phyloP scores from a whole-genome alignment of 1,140 invertebrate genomes.

The Psilanteris sp. region DNA sequence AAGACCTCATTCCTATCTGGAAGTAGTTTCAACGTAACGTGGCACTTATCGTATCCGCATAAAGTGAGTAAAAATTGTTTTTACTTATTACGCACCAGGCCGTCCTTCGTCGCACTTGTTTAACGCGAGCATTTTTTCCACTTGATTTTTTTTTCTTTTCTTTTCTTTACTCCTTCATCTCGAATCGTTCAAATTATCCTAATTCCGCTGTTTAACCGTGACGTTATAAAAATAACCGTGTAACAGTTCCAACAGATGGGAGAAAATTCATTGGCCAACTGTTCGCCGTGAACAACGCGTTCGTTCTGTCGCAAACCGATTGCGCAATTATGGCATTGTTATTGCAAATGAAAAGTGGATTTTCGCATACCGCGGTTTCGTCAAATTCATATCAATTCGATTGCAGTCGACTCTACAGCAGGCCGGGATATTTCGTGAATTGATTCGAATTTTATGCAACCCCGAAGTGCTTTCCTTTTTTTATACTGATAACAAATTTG shows the following conservation, averaged over 20 bases:
- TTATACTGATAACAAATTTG: too few species aligned
- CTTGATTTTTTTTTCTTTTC: constrained; percentile 2
- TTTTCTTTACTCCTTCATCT: too few species aligned
- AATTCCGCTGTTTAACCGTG: constrained; percentile 15
- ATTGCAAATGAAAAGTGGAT: constrained; percentile 5
- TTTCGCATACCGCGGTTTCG: background rate
- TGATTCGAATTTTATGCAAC: too few species aligned
- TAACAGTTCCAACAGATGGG: constrained; percentile 21
- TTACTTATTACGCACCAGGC: constrained; percentile 21
- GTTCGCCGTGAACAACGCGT: constrained; percentile 25
- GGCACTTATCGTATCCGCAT: constrained; percentile 96
- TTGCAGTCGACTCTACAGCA: too few species aligned
- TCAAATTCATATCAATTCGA: too few species aligned
- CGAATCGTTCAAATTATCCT: background rate
- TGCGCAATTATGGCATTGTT: constrained; percentile 17
- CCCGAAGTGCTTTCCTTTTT: too few species aligned
- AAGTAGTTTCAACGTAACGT: constrained; percentile 92
- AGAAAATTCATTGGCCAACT: constrained; percentile 33
- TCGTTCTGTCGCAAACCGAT: constrained; percentile 17
- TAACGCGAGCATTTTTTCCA: constrained; percentile 8
- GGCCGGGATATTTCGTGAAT: too few species aligned
- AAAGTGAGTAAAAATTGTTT: constrained; percentile 84
- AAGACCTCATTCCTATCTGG: constrained; percentile 91
- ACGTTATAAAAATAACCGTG: constrained; percentile 34
- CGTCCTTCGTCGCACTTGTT: constrained; percentile 13